Percentiles rank a stretch among this genome's conserved stretches.
Evolutionary conservation across 2,113 vertebrate species (phyloP).

Genomic region (Helogale parvula): DNA sequence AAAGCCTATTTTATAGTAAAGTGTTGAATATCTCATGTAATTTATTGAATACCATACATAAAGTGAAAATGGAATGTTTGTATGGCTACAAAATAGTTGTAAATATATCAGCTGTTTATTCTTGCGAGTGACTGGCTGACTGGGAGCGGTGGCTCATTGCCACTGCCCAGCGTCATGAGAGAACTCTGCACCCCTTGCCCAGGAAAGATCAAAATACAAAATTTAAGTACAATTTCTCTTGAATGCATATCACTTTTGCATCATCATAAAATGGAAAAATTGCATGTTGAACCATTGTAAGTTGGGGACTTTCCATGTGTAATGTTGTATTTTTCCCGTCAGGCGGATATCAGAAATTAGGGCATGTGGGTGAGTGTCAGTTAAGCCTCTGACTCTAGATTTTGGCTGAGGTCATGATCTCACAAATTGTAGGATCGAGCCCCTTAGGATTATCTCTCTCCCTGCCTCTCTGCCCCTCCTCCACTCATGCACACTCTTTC

Average conservation of each 20-base stretch:
- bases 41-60: neutral
- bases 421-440: too few species aligned
- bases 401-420: too few species aligned
- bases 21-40: neutral
- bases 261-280: neutral
- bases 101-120: neutral
- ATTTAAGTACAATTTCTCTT: neutral
- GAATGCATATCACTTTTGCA: neutral
- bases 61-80: neutral
- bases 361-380: too few species aligned
- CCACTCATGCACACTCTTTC: too few species aligned
- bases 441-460: too few species aligned
- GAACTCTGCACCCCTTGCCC: neutral
- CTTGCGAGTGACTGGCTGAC: neutral
- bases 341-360: too few species aligned
- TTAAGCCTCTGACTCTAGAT: too few species aligned
- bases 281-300: neutral
- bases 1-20: neutral
- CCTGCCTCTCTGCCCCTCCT: too few species aligned
- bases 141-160: neutral
- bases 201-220: neutral
- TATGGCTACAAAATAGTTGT: neutral
- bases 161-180: neutral
- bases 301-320: neutral
- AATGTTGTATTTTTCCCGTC: too few species aligned